Evolutionary conservation across 2,888 invertebrate species (phyloP).

Genomic region (Agrochola litura): DNA sequence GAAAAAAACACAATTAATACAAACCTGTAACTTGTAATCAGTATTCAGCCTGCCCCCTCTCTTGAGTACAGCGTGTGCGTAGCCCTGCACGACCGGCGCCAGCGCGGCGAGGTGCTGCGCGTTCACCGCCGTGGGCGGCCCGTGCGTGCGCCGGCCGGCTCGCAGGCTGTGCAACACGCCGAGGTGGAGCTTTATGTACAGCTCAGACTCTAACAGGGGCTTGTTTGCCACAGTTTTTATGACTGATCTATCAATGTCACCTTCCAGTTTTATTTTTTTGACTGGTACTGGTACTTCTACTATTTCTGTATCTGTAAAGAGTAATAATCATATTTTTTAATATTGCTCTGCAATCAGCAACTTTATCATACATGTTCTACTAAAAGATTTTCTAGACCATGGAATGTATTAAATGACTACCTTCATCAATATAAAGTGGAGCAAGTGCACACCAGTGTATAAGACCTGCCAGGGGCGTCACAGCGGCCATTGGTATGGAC

Average conservation of each 20-base stretch:
- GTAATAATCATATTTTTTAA: background rate
- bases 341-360: background rate
- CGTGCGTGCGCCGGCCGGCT: constrained; percentile 86
- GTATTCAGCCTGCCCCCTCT: constrained; percentile 80
- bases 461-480: constrained; percentile 95
- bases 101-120: constrained; percentile 91
- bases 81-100: constrained; percentile 84
- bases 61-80: constrained; percentile 80
- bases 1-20: background rate
- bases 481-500: constrained; percentile 95
- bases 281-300: constrained; percentile 78
- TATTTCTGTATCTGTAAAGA: constrained; percentile 82
- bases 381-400: background rate
- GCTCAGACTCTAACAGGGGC: constrained; percentile 78
- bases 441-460: constrained; percentile 94
- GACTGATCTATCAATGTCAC: constrained; percentile 72
- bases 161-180: constrained; percentile 92
- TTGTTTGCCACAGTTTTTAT: constrained; percentile 74
- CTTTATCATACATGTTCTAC: too few species aligned
- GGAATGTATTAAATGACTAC: constrained; percentile 56
- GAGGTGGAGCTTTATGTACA: constrained; percentile 93
- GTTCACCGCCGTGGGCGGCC: constrained; percentile 91
- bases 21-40: constrained; percentile 85
- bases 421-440: constrained; percentile 88
- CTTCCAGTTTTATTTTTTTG: constrained; percentile 86